Conservation (phyloP, 2,888 invertebrate species). For the Fragum whitleyi region DNA sequence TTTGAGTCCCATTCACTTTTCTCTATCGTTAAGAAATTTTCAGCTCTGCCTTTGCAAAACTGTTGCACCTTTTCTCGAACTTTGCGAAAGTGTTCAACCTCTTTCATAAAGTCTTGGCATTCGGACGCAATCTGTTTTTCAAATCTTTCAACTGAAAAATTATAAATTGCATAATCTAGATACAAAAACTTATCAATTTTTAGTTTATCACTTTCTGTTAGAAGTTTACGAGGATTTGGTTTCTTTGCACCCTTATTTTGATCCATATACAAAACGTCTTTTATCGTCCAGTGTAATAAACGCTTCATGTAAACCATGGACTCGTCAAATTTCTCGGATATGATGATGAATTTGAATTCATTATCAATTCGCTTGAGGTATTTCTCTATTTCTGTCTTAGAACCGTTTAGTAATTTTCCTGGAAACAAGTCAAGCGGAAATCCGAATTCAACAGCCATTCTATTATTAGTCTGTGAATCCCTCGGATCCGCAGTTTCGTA, state of each 20-base stretch:
- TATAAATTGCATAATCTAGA: constrained; percentile 54
- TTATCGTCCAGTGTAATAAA: constrained; percentile 55
- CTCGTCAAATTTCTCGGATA: constrained; percentile 69
- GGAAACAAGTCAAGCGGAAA: constrained; percentile 44
- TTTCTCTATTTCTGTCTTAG: constrained; percentile 36
- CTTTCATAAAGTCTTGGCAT: constrained; percentile 47
- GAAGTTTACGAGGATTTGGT: constrained; percentile 41
- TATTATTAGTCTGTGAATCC: constrained; percentile 63
- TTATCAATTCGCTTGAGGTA: constrained; percentile 53
- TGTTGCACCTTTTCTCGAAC: constrained; percentile 26
- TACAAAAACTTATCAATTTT: constrained; percentile 40
- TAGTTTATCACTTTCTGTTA: constrained; percentile 34
- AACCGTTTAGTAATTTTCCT: constrained; percentile 42
- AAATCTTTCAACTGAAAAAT: constrained; percentile 47
- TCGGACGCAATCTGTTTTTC: constrained; percentile 33
- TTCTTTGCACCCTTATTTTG: constrained; percentile 37
- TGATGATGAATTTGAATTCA: constrained; percentile 65
- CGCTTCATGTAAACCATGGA: constrained; percentile 68
- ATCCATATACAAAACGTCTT: constrained; percentile 64
- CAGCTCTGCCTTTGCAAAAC: constrained; percentile 35
- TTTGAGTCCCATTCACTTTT: constrained; percentile 30
- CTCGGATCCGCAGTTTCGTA: constrained; percentile 62
- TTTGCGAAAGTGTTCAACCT: constrained; percentile 41
- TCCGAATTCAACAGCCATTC: constrained; percentile 68
- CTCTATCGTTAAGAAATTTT: constrained; percentile 16